Percentiles rank a stretch among this genome's conserved stretches.
These are phyloP conservation scores for Ophiothrix spiculata DNA, from an alignment of 35 echinoderm and acorn worm genomes.

Conservation along the genomic window DNA sequence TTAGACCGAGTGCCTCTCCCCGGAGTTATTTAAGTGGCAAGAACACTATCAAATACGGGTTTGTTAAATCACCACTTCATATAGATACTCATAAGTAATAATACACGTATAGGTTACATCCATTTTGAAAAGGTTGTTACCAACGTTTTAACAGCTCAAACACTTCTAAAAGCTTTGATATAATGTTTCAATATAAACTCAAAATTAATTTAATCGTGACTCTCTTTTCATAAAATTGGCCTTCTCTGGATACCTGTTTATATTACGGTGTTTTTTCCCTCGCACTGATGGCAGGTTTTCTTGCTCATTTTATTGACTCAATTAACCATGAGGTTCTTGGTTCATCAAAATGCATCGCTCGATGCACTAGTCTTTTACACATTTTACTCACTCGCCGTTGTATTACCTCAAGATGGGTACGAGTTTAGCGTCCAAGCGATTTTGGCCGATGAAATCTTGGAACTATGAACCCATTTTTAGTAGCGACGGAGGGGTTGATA, in stretches of 20 bases:
- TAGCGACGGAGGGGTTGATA: background rate
- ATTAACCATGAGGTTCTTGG: no score
- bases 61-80: background rate
- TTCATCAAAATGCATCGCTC: no score
- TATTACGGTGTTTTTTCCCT: background rate
- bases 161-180: background rate
- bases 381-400: no score
- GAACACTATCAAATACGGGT: no score
- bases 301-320: background rate
- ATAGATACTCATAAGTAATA: background rate
- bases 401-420: no score
- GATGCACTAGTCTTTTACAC: no score
- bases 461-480: background rate
- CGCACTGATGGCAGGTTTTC: background rate
- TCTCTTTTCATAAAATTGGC: conserved; percentile 5
- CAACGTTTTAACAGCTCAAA: background rate
- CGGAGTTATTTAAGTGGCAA: no score
- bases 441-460: no score
- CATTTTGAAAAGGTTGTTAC: background rate
- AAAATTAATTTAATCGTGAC: conserved; percentile 14
- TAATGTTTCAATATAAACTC: background rate
- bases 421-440: no score
- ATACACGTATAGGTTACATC: background rate
- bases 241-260: background rate
- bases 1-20: no score